These are phyloP conservation scores for Agrilus cyanescens DNA, from an alignment of 2,888 invertebrate species.

Conservation along the genomic window DNA sequence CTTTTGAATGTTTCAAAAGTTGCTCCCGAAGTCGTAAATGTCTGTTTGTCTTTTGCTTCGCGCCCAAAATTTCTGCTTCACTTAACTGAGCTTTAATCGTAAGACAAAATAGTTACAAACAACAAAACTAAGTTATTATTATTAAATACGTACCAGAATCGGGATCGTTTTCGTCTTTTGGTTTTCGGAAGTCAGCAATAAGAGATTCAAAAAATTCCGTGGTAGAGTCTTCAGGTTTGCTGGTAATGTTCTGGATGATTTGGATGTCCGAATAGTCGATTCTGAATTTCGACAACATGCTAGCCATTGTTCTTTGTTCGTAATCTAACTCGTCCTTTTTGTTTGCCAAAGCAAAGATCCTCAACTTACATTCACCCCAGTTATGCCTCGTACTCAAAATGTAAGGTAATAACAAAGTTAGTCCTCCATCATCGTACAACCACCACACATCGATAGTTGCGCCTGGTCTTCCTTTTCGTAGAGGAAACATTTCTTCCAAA, in stretches of 20 bases:
- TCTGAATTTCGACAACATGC: no score
- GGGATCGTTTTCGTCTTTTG: conserved; percentile 28
- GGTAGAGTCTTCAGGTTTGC: no score
- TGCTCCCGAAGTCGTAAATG: conserved; percentile 84
- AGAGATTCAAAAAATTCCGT: no score
- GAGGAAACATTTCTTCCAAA: conserved; percentile 48
- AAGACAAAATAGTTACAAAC: conserved; percentile 1
- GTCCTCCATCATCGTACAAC: conserved; percentile 19
- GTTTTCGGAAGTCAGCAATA: conserved; percentile 25
- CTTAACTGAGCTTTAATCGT: conserved; percentile 49
- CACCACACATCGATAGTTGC: conserved; percentile 20
- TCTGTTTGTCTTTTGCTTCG: conserved; percentile 78
- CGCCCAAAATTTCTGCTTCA: conserved; percentile 68
- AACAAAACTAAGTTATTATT: no score
- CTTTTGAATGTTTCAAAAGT: conserved; percentile 64
- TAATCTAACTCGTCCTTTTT: no score
- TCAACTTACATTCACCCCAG: conserved; percentile 50
- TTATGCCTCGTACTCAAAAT: conserved; percentile 52
- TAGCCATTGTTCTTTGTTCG: no score
- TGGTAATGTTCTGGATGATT: no score
- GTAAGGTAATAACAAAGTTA: conserved; percentile 60
- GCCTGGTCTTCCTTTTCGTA: conserved; percentile 57
- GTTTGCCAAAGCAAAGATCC: conserved; percentile 18
- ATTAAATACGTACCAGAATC: conserved; percentile 34
- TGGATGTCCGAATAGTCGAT: no score